phyloP scores from a whole-genome alignment of 2,797 vertebrate species.

The Antennarius maculatus region DNA sequence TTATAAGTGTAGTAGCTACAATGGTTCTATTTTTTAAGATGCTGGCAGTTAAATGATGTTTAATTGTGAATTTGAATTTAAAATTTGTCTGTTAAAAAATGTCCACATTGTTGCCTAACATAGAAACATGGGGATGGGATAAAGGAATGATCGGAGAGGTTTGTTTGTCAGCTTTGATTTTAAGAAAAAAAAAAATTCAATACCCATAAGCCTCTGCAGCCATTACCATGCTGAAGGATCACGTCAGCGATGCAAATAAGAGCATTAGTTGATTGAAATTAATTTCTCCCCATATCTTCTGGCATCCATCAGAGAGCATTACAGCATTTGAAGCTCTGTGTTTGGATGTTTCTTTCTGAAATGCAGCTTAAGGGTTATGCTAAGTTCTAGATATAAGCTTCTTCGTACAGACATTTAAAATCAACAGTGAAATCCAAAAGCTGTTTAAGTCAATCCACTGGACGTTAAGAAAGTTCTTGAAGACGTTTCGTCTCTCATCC shows the following conservation, averaged over 20 bases:
- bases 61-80: not conserved
- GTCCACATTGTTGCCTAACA: no score
- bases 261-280: not conserved
- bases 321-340: no score
- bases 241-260: not conserved
- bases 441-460: no score
- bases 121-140: not conserved
- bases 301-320: no score
- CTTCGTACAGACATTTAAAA: not conserved
- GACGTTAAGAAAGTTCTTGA: no score
- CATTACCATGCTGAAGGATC: constrained; percentile 4
- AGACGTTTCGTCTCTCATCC: no score
- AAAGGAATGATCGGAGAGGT: not conserved
- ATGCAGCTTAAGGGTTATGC: not conserved
- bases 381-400: not conserved
- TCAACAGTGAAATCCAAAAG: not conserved
- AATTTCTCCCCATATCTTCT: no score
- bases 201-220: constrained; percentile 7
- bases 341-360: not conserved
- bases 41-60: not conserved
- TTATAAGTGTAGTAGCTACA: not conserved
- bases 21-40: constrained; percentile 3
- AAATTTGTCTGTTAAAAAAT: not conserved
- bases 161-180: not conserved
- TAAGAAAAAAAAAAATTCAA: not conserved